Percentiles rank a stretch among this genome's conserved stretches.
phyloP scores from a whole-genome alignment of 1,140 invertebrate genomes.

The Nasonia giraulti region DNA sequence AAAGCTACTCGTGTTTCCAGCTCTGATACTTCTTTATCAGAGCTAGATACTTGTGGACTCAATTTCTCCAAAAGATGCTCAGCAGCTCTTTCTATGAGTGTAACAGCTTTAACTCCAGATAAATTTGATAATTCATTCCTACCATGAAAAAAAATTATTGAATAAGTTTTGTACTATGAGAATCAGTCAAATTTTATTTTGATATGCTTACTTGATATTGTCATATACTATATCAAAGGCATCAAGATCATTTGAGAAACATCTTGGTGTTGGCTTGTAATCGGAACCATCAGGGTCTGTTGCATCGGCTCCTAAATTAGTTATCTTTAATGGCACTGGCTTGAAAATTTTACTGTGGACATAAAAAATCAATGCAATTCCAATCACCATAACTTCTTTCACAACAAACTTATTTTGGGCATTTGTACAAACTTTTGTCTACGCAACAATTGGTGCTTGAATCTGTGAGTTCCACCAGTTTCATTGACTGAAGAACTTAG shows the following conservation, averaged over 20 bases:
- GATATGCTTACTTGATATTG: conserved; percentile 15
- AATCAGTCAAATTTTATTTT: neutral
- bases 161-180: neutral
- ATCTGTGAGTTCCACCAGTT: conserved; percentile 75
- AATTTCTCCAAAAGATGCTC: conserved; percentile 58
- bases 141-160: conserved; percentile 34
- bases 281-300: conserved; percentile 64
- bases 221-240: conserved; percentile 48
- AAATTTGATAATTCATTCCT: conserved; percentile 56
- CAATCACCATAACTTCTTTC: neutral
- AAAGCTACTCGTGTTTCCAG: conserved; percentile 59
- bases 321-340: conserved; percentile 68
- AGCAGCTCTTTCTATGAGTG: conserved; percentile 60
- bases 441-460: conserved; percentile 72
- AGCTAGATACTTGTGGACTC: conserved; percentile 58
- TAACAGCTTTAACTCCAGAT: conserved; percentile 57
- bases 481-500: conserved; percentile 73
- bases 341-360: conserved; percentile 48
- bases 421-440: conserved; percentile 20
- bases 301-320: conserved; percentile 69
- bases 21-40: conserved; percentile 59
- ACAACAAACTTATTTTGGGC: neutral
- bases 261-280: conserved; percentile 66
- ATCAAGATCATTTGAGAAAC: conserved; percentile 55
- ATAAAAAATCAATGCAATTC: neutral